phyloP scores from a whole-genome alignment of 2,113 vertebrate species.

The Oncorhynchus clarkii region DNA sequence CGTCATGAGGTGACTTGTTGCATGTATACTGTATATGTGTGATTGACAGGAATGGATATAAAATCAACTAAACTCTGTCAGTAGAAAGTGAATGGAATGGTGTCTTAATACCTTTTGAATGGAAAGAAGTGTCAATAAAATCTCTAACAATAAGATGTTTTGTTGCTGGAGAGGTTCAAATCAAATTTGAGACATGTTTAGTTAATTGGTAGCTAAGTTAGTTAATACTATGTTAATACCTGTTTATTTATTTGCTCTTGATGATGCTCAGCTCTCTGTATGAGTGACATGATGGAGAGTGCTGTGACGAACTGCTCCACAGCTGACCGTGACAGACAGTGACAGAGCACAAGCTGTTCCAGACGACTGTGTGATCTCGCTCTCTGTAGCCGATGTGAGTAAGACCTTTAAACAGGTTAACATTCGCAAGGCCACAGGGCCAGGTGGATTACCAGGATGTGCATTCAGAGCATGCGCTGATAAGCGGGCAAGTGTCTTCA shows the following conservation, averaged over 20 bases:
- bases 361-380: no score
- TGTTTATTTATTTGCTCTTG: not conserved
- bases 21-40: not conserved
- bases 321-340: not conserved
- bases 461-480: not conserved
- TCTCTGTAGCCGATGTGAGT: no score
- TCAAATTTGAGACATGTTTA: not conserved
- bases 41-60: not conserved
- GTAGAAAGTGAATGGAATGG: not conserved
- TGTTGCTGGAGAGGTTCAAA: not conserved
- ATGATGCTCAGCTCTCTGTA: not conserved
- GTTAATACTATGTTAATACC: not conserved
- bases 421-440: no score
- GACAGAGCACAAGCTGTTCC: not conserved
- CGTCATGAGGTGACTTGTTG: not conserved
- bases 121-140: not conserved
- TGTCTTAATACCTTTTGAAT: not conserved
- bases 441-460: not conserved
- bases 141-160: not conserved
- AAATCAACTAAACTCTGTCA: not conserved
- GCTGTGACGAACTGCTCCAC: not conserved
- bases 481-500: no score
- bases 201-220: not conserved
- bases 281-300: not conserved
- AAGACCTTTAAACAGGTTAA: not conserved